These are phyloP conservation scores for Canis aureus DNA, from an alignment of 2,113 vertebrate species.

Conservation along the genomic window DNA sequence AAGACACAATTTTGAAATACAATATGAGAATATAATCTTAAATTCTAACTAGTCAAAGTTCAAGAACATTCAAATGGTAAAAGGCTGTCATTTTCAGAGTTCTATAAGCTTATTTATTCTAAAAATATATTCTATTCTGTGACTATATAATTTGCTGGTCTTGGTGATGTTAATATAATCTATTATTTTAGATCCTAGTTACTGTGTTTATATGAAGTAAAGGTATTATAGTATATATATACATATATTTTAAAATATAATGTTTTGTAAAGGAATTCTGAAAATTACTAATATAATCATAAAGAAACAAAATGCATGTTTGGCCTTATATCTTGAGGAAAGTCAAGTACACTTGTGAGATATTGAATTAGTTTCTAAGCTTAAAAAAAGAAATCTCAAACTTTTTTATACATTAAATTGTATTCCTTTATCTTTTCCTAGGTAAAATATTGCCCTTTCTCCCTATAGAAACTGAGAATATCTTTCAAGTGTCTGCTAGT, in stretches of 20 bases:
- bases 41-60: not conserved
- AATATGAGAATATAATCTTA: not conserved
- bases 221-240: not conserved
- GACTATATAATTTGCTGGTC: not conserved
- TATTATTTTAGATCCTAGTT: not conserved
- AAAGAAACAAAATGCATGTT: not conserved
- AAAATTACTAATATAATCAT: not conserved
- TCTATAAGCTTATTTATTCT: not conserved
- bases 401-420: not conserved
- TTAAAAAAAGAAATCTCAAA: not conserved
- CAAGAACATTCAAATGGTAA: not conserved
- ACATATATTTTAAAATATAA: not conserved
- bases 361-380: not conserved
- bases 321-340: not conserved
- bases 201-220: not conserved
- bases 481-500: not conserved
- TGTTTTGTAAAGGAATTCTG: not conserved
- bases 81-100: slow-evolving; percentile 24
- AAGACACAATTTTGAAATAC: not conserved
- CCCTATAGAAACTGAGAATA: not conserved
- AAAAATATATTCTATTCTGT: not conserved
- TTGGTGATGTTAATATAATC: not conserved
- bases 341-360: not conserved
- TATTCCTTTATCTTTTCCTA: not conserved
- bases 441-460: not conserved